These are phyloP conservation scores for Microtus ochrogaster DNA, from an alignment of 2,113 vertebrate genomes.

Conservation along the genomic window DNA sequence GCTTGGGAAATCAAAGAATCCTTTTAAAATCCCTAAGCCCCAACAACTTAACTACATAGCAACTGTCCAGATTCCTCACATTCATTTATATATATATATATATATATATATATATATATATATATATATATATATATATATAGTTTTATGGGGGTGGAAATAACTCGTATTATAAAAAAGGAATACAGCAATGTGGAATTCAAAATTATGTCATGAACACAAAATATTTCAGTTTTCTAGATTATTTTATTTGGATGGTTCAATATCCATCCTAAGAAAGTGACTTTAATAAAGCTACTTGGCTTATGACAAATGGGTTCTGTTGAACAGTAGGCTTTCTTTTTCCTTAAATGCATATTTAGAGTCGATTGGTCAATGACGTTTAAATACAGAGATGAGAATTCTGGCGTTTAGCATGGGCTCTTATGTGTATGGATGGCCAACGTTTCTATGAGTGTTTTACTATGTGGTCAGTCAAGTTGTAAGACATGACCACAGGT, in stretches of 20 bases:
- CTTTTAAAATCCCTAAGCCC: slow-evolving; percentile 76
- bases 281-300: neutral
- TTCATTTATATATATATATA: slow-evolving; percentile 21
- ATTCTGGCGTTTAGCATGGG: slow-evolving; percentile 68
- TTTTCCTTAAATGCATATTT: slow-evolving; percentile 65
- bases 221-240: neutral
- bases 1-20: slow-evolving; percentile 79
- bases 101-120: neutral
- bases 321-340: slow-evolving; percentile 62
- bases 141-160: neutral
- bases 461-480: slow-evolving; percentile 59
- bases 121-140: neutral
- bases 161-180: neutral
- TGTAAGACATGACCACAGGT: neutral
- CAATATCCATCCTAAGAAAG: neutral
- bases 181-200: neutral
- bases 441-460: slow-evolving; percentile 59
- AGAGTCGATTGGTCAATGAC: slow-evolving; percentile 78
- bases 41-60: slow-evolving; percentile 75
- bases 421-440: slow-evolving; percentile 63
- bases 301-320: neutral
- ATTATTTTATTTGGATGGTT: neutral
- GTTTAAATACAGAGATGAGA: slow-evolving; percentile 82
- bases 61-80: slow-evolving; percentile 65
- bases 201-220: neutral